These are phyloP conservation scores for Chaunax sp. DNA, from an alignment of 2,797 vertebrate species.

Conservation along the genomic window DNA sequence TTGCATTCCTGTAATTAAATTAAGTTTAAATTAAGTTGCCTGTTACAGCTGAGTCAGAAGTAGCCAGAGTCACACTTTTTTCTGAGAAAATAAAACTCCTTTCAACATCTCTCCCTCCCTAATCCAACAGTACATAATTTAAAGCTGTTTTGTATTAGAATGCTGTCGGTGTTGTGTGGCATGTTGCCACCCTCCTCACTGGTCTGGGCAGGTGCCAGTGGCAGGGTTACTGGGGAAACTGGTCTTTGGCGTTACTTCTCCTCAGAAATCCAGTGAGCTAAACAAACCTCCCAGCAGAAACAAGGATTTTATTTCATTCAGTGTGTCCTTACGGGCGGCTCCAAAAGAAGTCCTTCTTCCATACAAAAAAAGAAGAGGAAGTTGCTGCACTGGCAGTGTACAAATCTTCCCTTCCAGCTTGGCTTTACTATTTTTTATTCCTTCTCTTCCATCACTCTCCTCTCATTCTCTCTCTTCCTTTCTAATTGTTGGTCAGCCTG, in stretches of 20 bases:
- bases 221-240: conserved; percentile 80
- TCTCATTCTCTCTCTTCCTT: conserved; percentile 44
- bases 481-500: conserved; percentile 22
- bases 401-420: conserved; percentile 74
- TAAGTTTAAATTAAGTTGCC: background rate
- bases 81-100: background rate
- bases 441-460: conserved; percentile 37
- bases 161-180: conserved; percentile 57
- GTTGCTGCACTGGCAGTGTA: conserved; percentile 68
- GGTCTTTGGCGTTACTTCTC: conserved; percentile 62
- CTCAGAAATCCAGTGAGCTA: conserved; percentile 68
- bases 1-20: background rate
- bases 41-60: conserved; percentile 5
- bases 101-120: background rate
- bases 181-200: conserved; percentile 53
- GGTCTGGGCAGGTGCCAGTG: conserved; percentile 57
- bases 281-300: conserved; percentile 71
- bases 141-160: conserved; percentile 57
- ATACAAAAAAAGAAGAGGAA: conserved; percentile 78
- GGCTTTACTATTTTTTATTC: conserved; percentile 58
- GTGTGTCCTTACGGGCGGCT: conserved; percentile 52
- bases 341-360: conserved; percentile 67
- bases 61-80: background rate
- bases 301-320: conserved; percentile 73
- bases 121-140: conserved; percentile 2